A percentile compares a stretch with the other conserved stretches of the same genome.
phyloP scores from a whole-genome alignment of 2,888 invertebrate species.

The Clunio marinus region DNA sequence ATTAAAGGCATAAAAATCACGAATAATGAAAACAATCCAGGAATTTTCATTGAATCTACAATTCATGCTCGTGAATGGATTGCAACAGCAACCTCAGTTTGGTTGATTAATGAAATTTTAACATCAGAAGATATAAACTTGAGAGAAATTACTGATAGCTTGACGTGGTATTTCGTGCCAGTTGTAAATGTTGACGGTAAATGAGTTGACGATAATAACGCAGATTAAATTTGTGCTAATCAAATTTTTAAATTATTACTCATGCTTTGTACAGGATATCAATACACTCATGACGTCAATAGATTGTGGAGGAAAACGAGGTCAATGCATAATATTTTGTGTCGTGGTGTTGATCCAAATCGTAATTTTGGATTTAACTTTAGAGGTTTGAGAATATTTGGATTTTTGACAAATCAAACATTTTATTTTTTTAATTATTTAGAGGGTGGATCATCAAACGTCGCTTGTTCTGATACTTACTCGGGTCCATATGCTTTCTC shows the following conservation, averaged over 20 bases:
- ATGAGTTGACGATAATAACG: too few relatives aligned
- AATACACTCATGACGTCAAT: constrained; percentile 48
- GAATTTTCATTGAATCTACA: constrained; percentile 62
- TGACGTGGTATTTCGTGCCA: constrained; percentile 73
- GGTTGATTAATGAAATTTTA: constrained; percentile 66
- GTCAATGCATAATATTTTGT: constrained; percentile 41
- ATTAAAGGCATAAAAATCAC: constrained; percentile 58
- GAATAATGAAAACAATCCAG: constrained; percentile 51
- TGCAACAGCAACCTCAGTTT: constrained; percentile 55
- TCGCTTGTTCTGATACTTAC: constrained; percentile 50
- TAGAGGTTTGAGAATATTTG: too few relatives aligned
- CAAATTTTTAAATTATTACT: constrained; percentile 53
- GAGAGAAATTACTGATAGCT: constrained; percentile 58
- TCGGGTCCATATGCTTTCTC: constrained; percentile 56
- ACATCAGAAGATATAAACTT: constrained; percentile 57
- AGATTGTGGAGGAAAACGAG: constrained; percentile 67
- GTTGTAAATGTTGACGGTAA: constrained; percentile 71
- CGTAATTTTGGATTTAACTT: constrained; percentile 49
- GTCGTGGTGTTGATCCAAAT: constrained; percentile 47
- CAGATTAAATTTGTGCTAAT: too few relatives aligned
- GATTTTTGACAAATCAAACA: too few relatives aligned
- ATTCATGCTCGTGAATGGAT: constrained; percentile 71
- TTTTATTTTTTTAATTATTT: not conserved
- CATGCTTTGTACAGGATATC: not conserved
- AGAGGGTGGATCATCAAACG: constrained; percentile 30